phyloP scores from a whole-genome alignment of 2,888 invertebrate genomes.

The Thymelicus acteon region DNA sequence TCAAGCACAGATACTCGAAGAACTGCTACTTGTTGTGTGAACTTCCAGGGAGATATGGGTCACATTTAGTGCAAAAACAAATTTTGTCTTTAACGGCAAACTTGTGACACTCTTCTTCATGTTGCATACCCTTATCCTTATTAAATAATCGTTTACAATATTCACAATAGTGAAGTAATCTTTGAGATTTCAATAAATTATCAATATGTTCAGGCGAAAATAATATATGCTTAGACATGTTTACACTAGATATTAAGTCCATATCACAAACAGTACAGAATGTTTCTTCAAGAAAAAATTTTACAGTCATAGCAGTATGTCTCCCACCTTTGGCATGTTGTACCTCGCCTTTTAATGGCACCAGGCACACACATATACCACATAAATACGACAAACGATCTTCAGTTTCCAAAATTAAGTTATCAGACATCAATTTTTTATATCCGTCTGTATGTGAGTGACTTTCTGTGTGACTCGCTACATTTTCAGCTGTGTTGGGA shows the following conservation, averaged over 20 bases:
- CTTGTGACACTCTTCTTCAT: background rate
- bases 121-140: background rate
- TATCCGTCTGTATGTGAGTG: background rate
- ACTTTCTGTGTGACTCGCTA: background rate
- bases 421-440: background rate
- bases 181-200: background rate
- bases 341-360: conserved; percentile 17
- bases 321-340: background rate
- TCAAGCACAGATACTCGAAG: too few species aligned
- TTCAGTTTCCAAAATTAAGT: conserved; percentile 22
- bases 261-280: background rate
- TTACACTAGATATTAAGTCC: background rate
- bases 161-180: background rate
- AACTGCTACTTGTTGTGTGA: too few species aligned
- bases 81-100: conserved; percentile 19
- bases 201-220: background rate
- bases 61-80: conserved; percentile 21
- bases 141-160: background rate
- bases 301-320: background rate
- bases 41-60: background rate
- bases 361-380: conserved; percentile 12
- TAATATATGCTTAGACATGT: background rate
- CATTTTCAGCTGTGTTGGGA: background rate
- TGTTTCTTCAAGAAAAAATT: too few species aligned
- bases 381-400: background rate